phyloP scores from a whole-genome alignment of 2,113 vertebrate species.

The Nesoenas mayeri region DNA sequence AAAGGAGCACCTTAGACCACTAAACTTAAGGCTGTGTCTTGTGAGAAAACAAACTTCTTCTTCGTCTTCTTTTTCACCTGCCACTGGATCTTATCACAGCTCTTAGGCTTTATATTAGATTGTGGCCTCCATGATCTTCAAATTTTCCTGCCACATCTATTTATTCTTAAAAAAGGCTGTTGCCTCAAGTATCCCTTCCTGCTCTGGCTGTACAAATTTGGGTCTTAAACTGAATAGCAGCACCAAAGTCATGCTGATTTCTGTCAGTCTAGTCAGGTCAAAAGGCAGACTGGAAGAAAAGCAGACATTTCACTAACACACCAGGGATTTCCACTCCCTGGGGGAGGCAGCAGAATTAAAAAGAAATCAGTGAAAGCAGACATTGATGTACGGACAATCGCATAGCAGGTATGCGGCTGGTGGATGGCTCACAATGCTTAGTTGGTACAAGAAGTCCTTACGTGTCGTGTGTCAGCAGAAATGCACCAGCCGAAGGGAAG shows the following conservation, averaged over 20 bases:
- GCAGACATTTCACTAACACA: neutral
- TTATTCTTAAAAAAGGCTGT: neutral
- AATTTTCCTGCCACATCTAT: neutral
- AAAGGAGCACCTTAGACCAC: neutral
- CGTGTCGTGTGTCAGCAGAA: neutral
- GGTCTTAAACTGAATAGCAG: neutral
- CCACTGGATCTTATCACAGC: neutral
- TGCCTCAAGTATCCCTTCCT: neutral
- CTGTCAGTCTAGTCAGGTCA: accelerated
- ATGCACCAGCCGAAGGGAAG: neutral
- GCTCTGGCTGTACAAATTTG: neutral
- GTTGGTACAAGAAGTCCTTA: neutral
- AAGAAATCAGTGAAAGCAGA: neutral
- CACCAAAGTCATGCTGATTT: neutral
- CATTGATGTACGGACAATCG: neutral
- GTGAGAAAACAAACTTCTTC: neutral
- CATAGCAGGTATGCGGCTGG: neutral
- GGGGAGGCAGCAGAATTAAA: neutral
- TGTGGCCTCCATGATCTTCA: neutral
- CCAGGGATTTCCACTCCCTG: neutral
- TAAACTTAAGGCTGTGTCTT: neutral
- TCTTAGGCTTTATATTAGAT: neutral
- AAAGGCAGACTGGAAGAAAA: slow-evolving; percentile 1
- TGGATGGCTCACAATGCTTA: neutral
- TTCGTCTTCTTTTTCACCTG: neutral